Evolutionary conservation across 2,797 vertebrate genomes (phyloP).

Genomic region (Mycteria americana): DNA sequence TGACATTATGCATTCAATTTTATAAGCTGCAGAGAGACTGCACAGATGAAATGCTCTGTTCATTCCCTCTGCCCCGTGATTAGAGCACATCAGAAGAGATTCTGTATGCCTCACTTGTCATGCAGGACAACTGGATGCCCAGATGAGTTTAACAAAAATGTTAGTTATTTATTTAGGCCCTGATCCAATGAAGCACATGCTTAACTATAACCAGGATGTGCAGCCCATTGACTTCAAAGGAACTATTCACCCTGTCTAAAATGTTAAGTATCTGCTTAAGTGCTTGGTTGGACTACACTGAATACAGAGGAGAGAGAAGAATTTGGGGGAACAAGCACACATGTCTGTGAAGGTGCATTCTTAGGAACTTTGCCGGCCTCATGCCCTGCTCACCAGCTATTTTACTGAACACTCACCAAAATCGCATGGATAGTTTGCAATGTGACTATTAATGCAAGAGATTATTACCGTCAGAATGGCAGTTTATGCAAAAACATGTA

Average conservation of each 20-base stretch:
- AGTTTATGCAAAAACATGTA: not conserved
- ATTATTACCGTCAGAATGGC: not conserved
- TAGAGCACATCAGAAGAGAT: conserved; percentile 25
- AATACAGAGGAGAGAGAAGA: not conserved
- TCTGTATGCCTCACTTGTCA: conserved; percentile 47
- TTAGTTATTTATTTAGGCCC: conserved; percentile 60
- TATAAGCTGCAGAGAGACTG: not conserved
- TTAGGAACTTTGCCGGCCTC: not conserved
- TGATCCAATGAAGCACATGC: conserved; percentile 42
- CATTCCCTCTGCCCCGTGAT: not conserved
- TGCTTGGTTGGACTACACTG: conserved; percentile 15
- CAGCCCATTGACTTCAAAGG: conserved; percentile 56
- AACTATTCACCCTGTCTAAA: conserved; percentile 37
- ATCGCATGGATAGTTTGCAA: not conserved
- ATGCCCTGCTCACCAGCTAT: not conserved
- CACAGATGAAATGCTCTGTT: not conserved
- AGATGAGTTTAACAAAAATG: conserved; percentile 58
- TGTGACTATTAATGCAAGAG: not conserved
- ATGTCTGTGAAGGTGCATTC: not conserved
- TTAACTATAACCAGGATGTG: conserved; percentile 58
- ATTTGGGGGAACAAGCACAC: not conserved
- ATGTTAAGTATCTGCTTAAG: conserved; percentile 41
- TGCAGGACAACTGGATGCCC: conserved; percentile 47
- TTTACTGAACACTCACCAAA: not conserved
- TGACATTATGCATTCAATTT: not conserved